Evolutionary conservation across 2,888 invertebrate species (phyloP), one percentile per base, ranked within the genome.

Genomic region (Crepidodera aurea): DNA sequence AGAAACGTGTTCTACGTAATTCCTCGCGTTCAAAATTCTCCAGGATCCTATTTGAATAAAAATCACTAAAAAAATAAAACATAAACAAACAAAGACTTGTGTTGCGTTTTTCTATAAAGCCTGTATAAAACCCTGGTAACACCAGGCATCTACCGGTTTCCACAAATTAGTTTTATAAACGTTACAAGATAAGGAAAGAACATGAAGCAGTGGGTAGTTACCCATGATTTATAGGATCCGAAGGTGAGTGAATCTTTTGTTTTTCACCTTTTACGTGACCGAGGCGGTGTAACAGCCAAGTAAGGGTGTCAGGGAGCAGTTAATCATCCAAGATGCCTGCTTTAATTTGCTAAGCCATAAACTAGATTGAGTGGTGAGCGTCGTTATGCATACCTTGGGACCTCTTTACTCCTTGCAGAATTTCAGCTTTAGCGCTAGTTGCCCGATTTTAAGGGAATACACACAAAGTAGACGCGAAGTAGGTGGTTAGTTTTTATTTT

Each of bases 291-390:
- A 67, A 60, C 60, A 55, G 61, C 54, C 64, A 59, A 65, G 58
- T 46, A 60, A 66, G 69, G 68, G 63, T 61, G 62, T 65, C 63
- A 51, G 64, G 65, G 69, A 64, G 70, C 71, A 68, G 72, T 77
- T 76, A 74, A 77, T 77, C 76, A 77, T 77, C 72, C 73, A 66
- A 73, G 71, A 71, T 74, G 75, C 74, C 74, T 66, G 74, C 75
- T 77, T 77, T 78, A 77, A 78, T 78, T 78, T 77, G 76, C 73
- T 72, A 69, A 65, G 74, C 74, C 75, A 75, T 77, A 77, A 77
- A 77, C 74, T 76, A 74, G 77, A 78, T 77, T 77, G 78, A 77
- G 75, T 75, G 75, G 75, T 69, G 76, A 76, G 71, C 71, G 71
- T 71, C 69, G 76, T 75, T 78, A 77, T 77, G 75, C 73, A 76